A percentile compares a stretch with the other conserved stretches of the same genome.
Evolutionary conservation across 1,140 invertebrate species (phyloP).

Genomic region (Drosophila setifemur): DNA sequence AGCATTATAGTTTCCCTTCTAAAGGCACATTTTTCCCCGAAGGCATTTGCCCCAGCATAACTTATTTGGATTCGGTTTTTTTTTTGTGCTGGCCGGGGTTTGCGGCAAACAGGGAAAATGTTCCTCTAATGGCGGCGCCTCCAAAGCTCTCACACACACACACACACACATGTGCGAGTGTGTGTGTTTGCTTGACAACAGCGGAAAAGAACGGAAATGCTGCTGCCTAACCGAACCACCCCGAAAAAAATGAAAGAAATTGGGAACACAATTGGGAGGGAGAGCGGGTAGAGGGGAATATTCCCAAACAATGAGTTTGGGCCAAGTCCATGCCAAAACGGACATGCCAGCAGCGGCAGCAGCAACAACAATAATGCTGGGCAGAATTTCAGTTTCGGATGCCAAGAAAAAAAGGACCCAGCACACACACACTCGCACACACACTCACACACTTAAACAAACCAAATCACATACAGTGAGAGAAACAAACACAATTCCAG

Average conservation of each 20-base stretch:
- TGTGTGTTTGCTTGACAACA: constrained; percentile 72
- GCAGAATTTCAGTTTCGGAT: constrained; percentile 51
- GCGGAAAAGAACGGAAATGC: constrained; percentile 73
- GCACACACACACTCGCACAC: constrained; percentile 6
- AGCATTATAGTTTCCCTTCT: constrained; percentile 70
- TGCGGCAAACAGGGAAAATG: constrained; percentile 3
- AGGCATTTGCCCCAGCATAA: constrained; percentile 31
- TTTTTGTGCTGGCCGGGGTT: neutral
- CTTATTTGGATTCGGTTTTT: constrained; percentile 15
- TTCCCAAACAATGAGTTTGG: constrained; percentile 54
- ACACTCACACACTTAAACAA: constrained; percentile 15
- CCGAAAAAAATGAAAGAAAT: constrained; percentile 14
- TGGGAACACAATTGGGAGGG: constrained; percentile 4
- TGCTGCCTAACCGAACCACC: constrained; percentile 61
- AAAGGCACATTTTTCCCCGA: constrained; percentile 9
- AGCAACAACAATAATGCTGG: constrained; percentile 59
- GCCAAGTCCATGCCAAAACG: constrained; percentile 75
- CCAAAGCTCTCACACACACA: constrained; percentile 34
- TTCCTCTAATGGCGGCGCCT: constrained; percentile 66
- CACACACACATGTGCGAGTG: constrained; percentile 31
- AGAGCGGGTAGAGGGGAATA: no score
- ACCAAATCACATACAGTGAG: constrained; percentile 20
- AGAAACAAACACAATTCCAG: constrained; percentile 31
- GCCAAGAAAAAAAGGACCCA: constrained; percentile 55
- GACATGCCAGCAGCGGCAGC: constrained; percentile 72